Evolutionary conservation across 2,113 vertebrate species (phyloP), one percentile per base, ranked within the genome.

Genomic region (Pelecanoides urinatrix): DNA sequence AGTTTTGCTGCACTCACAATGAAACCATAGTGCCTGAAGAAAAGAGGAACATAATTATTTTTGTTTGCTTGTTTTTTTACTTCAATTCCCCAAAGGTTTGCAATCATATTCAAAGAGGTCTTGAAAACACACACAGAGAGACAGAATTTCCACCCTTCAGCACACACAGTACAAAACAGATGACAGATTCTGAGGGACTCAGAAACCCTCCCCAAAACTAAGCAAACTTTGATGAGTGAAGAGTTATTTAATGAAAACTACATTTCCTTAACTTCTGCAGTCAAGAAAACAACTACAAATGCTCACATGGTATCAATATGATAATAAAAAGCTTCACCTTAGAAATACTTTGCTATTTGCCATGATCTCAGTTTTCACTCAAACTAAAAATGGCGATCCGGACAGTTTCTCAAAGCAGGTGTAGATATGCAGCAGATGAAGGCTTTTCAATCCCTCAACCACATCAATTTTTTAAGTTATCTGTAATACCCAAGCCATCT

Each of bases 1-100:
- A 99, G 98, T 83, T 99, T 98, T 72, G 99, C 99, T 79, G 98
- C 97, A 17, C 98, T 99, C 97, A 99, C 96, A n/a, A 99, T 98
- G 94, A 99, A 99, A 88, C 96, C 97, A 83, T 98, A 98, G 97
- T 99, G 99, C 97, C 99, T 99, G 96, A 94, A 92, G 75, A 95
- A 96, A 96, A 96, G 80, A 77, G 30, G 91, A 97, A 94, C 88
- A 67, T 44, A 38, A 76, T 34, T 34, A 3, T 50, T 52, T 86
- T 71, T 32, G 3, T 1, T 58, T 79, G 4, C 4, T 63, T 79
- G 18, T 1, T 10, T 72, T 93, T 34, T 61, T 22, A 50, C 19
- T 84, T 89, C 15, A 49, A n/a, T 30, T 45, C 34, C 23, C 21
- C 34, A 9, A 13, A 89, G 6, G 9, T 65, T 56, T 82, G 61